Base-by-base conservation (phyloP, 2,113 vertebrate species). In the Pelecanoides urinatrix region DNA sequence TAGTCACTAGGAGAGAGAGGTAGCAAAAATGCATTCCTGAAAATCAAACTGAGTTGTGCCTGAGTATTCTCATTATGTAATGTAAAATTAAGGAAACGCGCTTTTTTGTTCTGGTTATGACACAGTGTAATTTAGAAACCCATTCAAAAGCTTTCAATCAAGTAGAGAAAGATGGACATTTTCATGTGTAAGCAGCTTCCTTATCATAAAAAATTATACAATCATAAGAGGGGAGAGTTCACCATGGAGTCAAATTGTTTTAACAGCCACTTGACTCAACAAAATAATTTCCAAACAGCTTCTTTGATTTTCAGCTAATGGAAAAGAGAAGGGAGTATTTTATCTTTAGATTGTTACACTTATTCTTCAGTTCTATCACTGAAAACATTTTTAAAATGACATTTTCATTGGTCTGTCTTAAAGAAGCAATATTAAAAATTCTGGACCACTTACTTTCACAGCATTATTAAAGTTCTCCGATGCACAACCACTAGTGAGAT, bases 401-500 rank as follows among this genome's bases (percentile, higher is more conserved):
- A 45, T 80, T 66, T 94, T 77, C 58, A 91, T 36, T 96, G 55
- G 7, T 56, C 40, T 85, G 29, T 47, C 45, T 5, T 68, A 65
- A 76, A 47, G n/a, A 79, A 94, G 86, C 92, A 94, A 45, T 72
- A 82, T 56, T 88, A 95, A 94, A 78, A 96, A 89, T 45, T 62
- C n/a, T 85, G 56, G n/a, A 50, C 19, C 77, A 40, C n/a, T n/a
- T n/a, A 23, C 9, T 92, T 97, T 90, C 67, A 94, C 53, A 34
- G 34, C 29, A 18, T 81, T 91, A 93, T 81, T 94, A 25, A 97
- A 95, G 83, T 86, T 92, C 82, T 97, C n/a, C 50, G 14, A 92
- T 79, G 62, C 63, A 29, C 47, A 96, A 56, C 63, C 49, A 6
- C 56, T 92, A 13, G 1, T 45, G 50, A 75, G 49, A 47, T 74